A percentile compares a stretch with the other conserved stretches of the same genome.
Evolutionary conservation across 2,113 vertebrate species (phyloP).

Genomic region (Bolborhynchus lineola): DNA sequence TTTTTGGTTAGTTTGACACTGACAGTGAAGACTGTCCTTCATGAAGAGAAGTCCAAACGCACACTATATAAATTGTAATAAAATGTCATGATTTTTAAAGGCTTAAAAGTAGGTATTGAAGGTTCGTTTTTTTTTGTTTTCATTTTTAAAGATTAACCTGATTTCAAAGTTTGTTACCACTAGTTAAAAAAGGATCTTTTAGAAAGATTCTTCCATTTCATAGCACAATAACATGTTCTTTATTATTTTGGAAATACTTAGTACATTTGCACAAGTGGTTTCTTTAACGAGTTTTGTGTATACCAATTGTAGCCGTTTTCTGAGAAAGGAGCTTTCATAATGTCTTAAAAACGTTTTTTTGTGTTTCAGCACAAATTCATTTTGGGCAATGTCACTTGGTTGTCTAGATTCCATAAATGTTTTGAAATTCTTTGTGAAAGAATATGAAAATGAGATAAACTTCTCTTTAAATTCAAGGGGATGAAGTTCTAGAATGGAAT

Average conservation of each 20-base stretch:
- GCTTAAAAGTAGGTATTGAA: background rate
- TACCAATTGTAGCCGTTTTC: background rate
- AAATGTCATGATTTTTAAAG: background rate
- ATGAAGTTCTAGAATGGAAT: slow-evolving; percentile 98
- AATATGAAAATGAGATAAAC: slow-evolving; percentile 54
- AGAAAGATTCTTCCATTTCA: background rate
- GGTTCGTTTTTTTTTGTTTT: background rate
- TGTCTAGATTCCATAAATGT: slow-evolving; percentile 48
- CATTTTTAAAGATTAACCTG: background rate
- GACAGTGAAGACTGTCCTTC: background rate
- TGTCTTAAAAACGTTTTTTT: background rate
- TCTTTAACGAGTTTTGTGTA: background rate
- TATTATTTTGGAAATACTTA: slow-evolving; percentile 37
- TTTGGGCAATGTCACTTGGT: background rate
- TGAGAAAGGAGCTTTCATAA: background rate
- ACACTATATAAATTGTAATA: background rate
- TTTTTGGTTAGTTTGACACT: slow-evolving; percentile 22
- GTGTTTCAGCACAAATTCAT: background rate
- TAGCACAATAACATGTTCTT: slow-evolving; percentile 21
- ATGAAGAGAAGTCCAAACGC: background rate
- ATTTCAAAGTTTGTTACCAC: background rate
- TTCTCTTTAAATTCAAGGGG: slow-evolving; percentile 86
- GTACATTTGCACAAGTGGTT: background rate
- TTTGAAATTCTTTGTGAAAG: slow-evolving; percentile 38
- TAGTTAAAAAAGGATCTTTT: background rate